phyloP scores from a whole-genome alignment of 2,797 vertebrate genomes.

The Phoebastria nigripes region DNA sequence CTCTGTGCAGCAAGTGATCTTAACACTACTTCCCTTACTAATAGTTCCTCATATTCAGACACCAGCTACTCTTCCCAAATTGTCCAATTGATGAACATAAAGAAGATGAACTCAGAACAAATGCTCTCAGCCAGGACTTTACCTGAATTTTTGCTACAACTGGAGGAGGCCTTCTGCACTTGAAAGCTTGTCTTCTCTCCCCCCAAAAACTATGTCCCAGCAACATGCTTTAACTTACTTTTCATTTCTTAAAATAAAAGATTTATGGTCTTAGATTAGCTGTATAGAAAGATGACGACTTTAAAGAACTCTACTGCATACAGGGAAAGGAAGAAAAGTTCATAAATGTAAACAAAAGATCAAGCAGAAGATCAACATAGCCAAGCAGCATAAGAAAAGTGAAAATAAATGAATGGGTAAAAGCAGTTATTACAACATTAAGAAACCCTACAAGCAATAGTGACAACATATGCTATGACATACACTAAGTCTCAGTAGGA shows the following conservation, averaged over 20 bases:
- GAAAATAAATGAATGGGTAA: not conserved
- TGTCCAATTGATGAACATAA: not conserved
- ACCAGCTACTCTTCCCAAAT: not conserved
- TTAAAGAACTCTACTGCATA: not conserved
- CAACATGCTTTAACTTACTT: not conserved
- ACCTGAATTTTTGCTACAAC: not conserved
- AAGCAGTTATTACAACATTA: not conserved
- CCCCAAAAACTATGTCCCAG: not conserved
- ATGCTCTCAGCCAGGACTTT: not conserved
- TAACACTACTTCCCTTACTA: not conserved
- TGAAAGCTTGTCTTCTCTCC: not conserved
- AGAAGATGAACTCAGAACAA: not conserved
- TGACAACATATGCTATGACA: not conserved
- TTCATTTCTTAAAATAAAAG: not conserved
- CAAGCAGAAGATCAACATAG: not conserved
- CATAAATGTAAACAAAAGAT: not conserved
- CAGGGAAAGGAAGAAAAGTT: not conserved
- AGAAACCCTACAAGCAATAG: not conserved
- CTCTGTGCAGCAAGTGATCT: not conserved
- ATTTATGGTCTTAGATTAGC: not conserved
- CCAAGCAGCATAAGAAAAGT: not conserved
- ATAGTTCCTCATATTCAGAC: not conserved
- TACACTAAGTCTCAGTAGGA: not conserved
- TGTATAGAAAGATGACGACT: not conserved
- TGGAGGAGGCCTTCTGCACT: not conserved